Evolutionary conservation across 2,113 vertebrate genomes (phyloP), one percentile per base, ranked within the genome.

Genomic region (Etheostoma spectabile): DNA sequence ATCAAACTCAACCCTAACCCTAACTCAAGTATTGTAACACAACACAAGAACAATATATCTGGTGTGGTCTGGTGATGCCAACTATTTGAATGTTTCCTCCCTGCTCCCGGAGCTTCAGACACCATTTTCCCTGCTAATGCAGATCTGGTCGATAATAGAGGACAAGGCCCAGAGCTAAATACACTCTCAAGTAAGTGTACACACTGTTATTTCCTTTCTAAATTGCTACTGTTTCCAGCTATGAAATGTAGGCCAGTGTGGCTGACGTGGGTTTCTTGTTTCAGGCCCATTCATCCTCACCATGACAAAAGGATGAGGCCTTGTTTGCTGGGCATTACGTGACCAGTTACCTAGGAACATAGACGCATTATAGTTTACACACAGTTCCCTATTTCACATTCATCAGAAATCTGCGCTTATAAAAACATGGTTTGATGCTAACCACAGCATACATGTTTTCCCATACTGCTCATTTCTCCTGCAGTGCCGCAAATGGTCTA

Each of bases 61-160:
- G 53, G 10, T 79, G 80, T 72, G 74, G 62, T 88, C 30, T 59
- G 73, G 13, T 55, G 30, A 88, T 77, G 72, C 55, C 74, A 78
- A 10, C 52, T 19, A 46, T 73, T 5, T 85, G 75, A 81, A 74
- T 5, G 74, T 70, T 86, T 84, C 87, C 68, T 86, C 73, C 53
- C 19, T 45, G 27, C 76, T 89, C 83, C 66, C 79, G 71, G 79
- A 76, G 76, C 63, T 74, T 75, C 74, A 83, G 76, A 81, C 80
- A 83, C 75, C 84, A 90, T 85, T 81, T 86, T 80, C 59, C 57
- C 72, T 80, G 48, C 90, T 91, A 89, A 92, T 91, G 88, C 45
- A 90, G 74, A 83, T 63, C 51, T 0, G 71, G 78, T 90, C 88
- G 62, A 89, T 91, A 84, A 76, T 0, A 61, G 65, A 83, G 84